Base-by-base conservation (phyloP, 1,140 invertebrate genomes). In the Drosophila subpulchrella region DNA sequence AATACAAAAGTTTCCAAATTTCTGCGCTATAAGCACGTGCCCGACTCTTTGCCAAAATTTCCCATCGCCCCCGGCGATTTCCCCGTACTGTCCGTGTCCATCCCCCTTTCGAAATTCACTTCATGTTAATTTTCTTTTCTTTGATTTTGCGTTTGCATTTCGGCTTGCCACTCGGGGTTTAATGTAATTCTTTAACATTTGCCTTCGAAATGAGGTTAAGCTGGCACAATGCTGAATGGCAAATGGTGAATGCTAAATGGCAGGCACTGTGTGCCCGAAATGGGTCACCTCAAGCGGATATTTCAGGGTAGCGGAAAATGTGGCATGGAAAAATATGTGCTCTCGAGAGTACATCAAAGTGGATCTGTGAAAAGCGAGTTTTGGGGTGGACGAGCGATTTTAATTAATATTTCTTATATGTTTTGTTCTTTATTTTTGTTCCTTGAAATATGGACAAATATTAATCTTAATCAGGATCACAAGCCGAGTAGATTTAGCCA, bases 121-220 rank as follows among this genome's bases (percentile, higher is more conserved):
- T 89, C 84, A 88, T 89, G 83, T 89, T 88, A 83, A 88, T 86
- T 86, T 88, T 78, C 78, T 80, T 86, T 78, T 73, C 84, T 88
- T 89, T 89, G 80, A 88, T 88, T 86, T 89, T 80, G 62, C 82
- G 67, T 78, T 78, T 84, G 61, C 65, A 83, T 74, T 81, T 76
- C 65, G 81, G 71, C 81, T 62, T 84, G 68, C 66, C 66, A 58
- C 68, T 72, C 53, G 65, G 68, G 65, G 51, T 72, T 83, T 70
- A 80, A 80, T 83, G 81, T 80, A 83, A 84, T 84, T 84, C 73
- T 84, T 84, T 58, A 57, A 62, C 72, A 72, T 71, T 72, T 72
- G 68, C 68, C 66, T 72, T 71, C 46, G 66, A 82, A 88, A 72
- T 82, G 72, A 71, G 83, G 83, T 73, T 88, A 88, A 76, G 82